Percentiles rank a stretch among this genome's conserved stretches.
These are phyloP conservation scores for Eledone cirrhosa DNA, from an alignment of 2,888 invertebrate species.

Conservation along the genomic window DNA sequence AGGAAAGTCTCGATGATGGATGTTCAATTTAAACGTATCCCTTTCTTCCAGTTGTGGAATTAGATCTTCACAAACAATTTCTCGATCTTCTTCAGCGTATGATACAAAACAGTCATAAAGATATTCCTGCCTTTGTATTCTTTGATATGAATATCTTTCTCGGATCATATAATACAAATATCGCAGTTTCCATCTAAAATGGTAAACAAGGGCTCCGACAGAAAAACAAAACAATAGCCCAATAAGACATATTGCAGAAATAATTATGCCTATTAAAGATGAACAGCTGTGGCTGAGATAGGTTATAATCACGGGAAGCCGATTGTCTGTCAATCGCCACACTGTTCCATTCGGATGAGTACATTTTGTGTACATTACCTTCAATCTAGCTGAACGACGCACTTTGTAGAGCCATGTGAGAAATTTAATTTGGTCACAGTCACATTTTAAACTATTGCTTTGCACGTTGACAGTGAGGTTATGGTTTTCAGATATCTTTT, in stretches of 20 bases:
- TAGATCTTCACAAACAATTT: not conserved
- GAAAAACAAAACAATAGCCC: too few relatives aligned
- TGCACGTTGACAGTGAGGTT: not conserved
- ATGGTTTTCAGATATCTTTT: not conserved
- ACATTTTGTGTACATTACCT: not conserved
- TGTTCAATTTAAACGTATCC: not conserved
- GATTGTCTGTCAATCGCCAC: not conserved
- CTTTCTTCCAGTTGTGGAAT: not conserved
- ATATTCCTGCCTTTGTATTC: not conserved
- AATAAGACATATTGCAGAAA: too few relatives aligned
- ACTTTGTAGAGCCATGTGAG: not conserved
- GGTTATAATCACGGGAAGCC: too few relatives aligned
- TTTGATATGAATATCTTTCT: not conserved
- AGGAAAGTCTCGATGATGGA: slow-evolving; percentile 19
- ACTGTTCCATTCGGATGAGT: not conserved
- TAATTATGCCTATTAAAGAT: too few relatives aligned
- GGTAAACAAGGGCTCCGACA: too few relatives aligned
- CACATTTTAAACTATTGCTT: not conserved
- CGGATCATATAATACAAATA: slow-evolving; percentile 25
- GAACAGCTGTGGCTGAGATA: too few relatives aligned
- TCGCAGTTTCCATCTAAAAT: too few relatives aligned
- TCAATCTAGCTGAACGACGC: not conserved
- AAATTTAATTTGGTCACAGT: not conserved
- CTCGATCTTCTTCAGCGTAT: slow-evolving; percentile 4
- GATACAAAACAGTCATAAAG: slow-evolving; percentile 6